These are phyloP conservation scores for Drosophila aldrichi DNA, from an alignment of 2,888 invertebrate species.

Conservation along the genomic window DNA sequence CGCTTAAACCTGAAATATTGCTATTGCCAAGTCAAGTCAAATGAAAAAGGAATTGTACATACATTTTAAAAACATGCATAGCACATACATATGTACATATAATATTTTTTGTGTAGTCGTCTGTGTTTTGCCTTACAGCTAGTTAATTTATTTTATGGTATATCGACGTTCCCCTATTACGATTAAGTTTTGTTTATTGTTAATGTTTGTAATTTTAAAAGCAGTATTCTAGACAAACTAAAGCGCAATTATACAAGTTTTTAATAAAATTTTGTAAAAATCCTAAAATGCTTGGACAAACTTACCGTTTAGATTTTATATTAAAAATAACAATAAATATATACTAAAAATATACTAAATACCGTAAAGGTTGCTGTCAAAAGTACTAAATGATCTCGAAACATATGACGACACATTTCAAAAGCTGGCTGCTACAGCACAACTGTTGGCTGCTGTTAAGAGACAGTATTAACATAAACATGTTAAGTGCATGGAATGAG, in stretches of 20 bases:
- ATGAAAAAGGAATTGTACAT: slow-evolving; percentile 25
- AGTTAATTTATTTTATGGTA: slow-evolving; percentile 66
- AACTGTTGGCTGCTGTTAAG: slow-evolving; percentile 15
- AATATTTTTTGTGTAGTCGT: slow-evolving; percentile 23
- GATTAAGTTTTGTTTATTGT: slow-evolving; percentile 54
- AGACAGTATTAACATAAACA: background rate
- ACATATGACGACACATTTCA: slow-evolving; percentile 8
- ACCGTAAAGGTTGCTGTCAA: background rate
- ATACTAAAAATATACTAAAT: background rate
- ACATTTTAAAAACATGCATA: background rate
- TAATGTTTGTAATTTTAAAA: slow-evolving; percentile 55
- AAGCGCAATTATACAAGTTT: slow-evolving; percentile 46
- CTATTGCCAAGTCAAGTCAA: slow-evolving; percentile 71
- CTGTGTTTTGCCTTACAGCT: slow-evolving; percentile 26
- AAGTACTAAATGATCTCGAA: slow-evolving; percentile 4
- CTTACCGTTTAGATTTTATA: background rate
- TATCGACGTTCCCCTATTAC: slow-evolving; percentile 50
- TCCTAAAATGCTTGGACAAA: slow-evolving; percentile 22
- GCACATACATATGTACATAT: slow-evolving; percentile 7
- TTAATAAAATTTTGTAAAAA: slow-evolving; percentile 37
- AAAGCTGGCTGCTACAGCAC: slow-evolving; percentile 24
- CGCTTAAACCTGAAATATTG: slow-evolving; percentile 56
- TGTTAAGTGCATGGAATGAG: background rate
- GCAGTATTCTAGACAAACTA: slow-evolving; percentile 73
- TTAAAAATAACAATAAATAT: background rate